Base-by-base conservation (phyloP, 2,888 invertebrate genomes). In the Piscicola geometra region DNA sequence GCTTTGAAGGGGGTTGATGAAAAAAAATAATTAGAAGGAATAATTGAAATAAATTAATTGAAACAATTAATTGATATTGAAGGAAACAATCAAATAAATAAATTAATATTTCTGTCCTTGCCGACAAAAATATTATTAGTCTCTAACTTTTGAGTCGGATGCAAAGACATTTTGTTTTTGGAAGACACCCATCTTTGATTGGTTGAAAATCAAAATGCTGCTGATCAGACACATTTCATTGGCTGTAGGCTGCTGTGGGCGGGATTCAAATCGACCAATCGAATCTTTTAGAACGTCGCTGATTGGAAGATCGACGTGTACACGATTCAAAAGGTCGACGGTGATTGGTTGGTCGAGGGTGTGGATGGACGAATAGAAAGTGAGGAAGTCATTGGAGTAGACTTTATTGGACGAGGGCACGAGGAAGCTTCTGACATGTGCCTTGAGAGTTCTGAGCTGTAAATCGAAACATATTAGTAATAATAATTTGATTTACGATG, bases 311-410 rank as follows among this genome's bases (percentile, higher is more conserved):
- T 56, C n/a, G 60, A 56, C 3, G 25, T 25, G 60, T 5, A 56
- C 21, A 21, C n/a, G 15, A 5, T 56, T 56, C 60, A 56, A 56
- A 56, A 56, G 21, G 21, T 56, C n/a, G 25, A 56, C 9, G 21
- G 9, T 56, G 60, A 56, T 56, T 56, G 60, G 60, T 25, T 21
- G 21, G 60, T 56, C 3, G 5, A 21, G n/a, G 3, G 21, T 9
- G 25, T 15, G 5, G 60, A 56, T 18, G 21, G n/a, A 56, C 12
- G 60, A 56, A 21, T 56, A 56, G 60, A 56, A 56, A 5, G 21
- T 56, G 60, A 56, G 60, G 21, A 15, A 56, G 60, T 56, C n/a
- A n/a, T 56, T 56, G 25, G n/a, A 56, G 60, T 18, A 56, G 25
- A 56, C n/a, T 21, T 56, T 9, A 56, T 56, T 56, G 60, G 60